phyloP scores from a whole-genome alignment of 1,140 invertebrate species.

The Formica exsecta region DNA sequence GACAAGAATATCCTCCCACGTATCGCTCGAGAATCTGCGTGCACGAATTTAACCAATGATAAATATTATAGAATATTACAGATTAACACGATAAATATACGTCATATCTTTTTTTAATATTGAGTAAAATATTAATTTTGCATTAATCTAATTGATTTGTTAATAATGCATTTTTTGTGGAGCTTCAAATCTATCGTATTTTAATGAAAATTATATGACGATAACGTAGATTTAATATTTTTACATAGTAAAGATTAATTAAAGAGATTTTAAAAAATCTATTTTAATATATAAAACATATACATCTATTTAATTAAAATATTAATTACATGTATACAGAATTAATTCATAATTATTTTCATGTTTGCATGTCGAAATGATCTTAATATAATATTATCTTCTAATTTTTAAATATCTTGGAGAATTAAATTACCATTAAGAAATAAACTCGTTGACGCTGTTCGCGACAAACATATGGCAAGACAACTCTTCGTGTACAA shows the following conservation, averaged over 20 bases:
- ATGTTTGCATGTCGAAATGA: too few relatives aligned
- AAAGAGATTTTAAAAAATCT: too few relatives aligned
- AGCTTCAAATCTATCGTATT: not conserved
- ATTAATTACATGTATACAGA: too few relatives aligned
- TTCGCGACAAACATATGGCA: conserved; percentile 10
- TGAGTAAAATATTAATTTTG: not conserved
- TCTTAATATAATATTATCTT: not conserved
- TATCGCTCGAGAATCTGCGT: conserved; percentile 35
- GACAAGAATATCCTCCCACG: conserved; percentile 43
- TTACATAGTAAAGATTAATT: too few relatives aligned
- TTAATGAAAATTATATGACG: not conserved
- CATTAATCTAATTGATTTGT: not conserved
- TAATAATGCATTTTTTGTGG: not conserved
- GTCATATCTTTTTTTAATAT: conserved; percentile 21
- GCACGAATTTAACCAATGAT: not conserved
- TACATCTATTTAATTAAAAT: too few relatives aligned
- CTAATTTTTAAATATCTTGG: not conserved
- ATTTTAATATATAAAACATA: too few relatives aligned
- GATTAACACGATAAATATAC: not conserved
- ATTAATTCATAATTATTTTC: too few relatives aligned
- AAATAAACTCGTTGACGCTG: conserved; percentile 31
- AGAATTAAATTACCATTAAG: not conserved
- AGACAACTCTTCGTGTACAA: not conserved
- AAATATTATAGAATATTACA: conserved; percentile 6
- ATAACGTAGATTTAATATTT: too few relatives aligned